phyloP scores from a whole-genome alignment of 2,113 vertebrate species.

The Fregetta grallaria region DNA sequence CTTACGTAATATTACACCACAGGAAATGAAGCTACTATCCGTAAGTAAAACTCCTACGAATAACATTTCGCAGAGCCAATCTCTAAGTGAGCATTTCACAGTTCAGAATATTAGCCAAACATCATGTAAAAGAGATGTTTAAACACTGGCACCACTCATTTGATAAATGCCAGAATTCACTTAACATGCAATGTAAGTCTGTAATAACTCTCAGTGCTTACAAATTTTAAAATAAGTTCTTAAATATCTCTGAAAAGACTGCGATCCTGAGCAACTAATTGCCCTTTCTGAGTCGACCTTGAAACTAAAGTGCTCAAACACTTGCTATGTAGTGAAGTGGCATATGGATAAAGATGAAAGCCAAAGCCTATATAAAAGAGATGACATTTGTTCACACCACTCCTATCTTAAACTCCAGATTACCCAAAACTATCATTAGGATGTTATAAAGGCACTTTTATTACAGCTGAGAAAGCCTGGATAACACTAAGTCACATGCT shows the following conservation, averaged over 20 bases:
- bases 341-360: slow-evolving; percentile 52
- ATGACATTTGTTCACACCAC: slow-evolving; percentile 29
- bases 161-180: not conserved
- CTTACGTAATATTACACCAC: not conserved
- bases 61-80: not conserved
- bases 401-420: slow-evolving; percentile 52
- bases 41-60: not conserved
- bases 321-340: not conserved
- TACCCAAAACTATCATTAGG: slow-evolving; percentile 35
- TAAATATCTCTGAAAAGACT: not conserved
- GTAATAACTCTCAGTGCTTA: not conserved
- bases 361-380: slow-evolving; percentile 28
- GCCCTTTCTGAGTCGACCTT: not conserved
- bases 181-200: not conserved
- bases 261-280: not conserved
- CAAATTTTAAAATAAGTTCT: not conserved
- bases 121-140: not conserved
- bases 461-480: slow-evolving; percentile 37
- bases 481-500: not conserved
- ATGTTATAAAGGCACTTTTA: slow-evolving; percentile 4
- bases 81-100: not conserved
- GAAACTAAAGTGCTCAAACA: slow-evolving; percentile 35
- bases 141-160: not conserved
- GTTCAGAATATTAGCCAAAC: not conserved
- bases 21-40: not conserved